Evolutionary conservation across 23 tunicate genomes (phyloP).

Genomic region (Trididemnum clinides): DNA sequence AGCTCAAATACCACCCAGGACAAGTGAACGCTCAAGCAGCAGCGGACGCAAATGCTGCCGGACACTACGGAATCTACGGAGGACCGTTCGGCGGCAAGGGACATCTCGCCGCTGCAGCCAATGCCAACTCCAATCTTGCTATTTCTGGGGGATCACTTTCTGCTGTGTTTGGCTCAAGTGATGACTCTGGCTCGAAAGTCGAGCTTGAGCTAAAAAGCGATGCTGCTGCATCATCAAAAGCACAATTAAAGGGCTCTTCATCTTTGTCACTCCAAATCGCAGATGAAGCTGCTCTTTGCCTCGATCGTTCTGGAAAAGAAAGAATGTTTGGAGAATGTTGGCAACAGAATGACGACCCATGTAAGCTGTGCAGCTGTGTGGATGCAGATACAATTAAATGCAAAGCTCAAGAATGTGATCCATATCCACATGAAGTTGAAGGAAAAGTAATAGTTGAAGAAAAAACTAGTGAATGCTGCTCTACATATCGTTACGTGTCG

Average conservation of each 20-base stretch:
- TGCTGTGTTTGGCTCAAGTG: neutral
- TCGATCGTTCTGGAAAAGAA: slow-evolving; percentile 79
- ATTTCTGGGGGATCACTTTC: neutral
- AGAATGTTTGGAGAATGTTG: slow-evolving; percentile 82
- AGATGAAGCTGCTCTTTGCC: slow-evolving; percentile 70
- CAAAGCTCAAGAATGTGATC: slow-evolving; percentile 60
- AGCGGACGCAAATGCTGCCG: neutral
- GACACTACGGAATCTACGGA: neutral
- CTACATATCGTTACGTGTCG: slow-evolving; percentile 50
- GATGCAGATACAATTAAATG: slow-evolving; percentile 58
- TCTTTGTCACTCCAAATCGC: slow-evolving; percentile 46
- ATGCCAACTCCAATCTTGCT: slow-evolving; percentile 2
- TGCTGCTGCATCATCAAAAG: slow-evolving; percentile 23
- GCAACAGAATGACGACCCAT: slow-evolving; percentile 48
- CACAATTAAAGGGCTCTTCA: neutral
- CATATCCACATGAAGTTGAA: slow-evolving; percentile 48
- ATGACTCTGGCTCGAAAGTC: neutral
- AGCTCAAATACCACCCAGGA: neutral
- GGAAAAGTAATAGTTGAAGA: slow-evolving; percentile 67
- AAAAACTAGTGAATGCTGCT: slow-evolving; percentile 65
- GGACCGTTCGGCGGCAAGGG: neutral
- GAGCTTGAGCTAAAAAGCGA: neutral
- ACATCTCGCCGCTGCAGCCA: neutral
- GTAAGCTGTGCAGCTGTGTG: slow-evolving; percentile 74
- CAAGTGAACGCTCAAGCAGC: neutral